Conservation (phyloP, 2,888 invertebrate genomes). For the Junonia oenone region DNA sequence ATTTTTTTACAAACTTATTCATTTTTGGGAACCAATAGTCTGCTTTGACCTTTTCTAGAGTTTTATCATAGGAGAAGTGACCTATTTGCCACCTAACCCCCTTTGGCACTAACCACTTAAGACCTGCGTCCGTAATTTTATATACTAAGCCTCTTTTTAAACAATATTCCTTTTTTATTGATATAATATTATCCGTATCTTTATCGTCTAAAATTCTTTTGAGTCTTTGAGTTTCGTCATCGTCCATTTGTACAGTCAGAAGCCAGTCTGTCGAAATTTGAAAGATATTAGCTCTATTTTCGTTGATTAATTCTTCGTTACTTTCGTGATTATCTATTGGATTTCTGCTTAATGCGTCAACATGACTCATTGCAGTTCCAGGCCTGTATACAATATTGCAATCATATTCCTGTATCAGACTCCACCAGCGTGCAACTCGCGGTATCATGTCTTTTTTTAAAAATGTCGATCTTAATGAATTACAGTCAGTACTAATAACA, state of each 20-base stretch:
- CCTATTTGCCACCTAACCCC: slow-evolving; percentile 32
- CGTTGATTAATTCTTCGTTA: slow-evolving; percentile 15
- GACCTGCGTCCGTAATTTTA: neutral
- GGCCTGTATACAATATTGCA: neutral
- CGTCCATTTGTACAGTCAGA: too few relatives aligned
- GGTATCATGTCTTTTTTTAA: slow-evolving; percentile 26
- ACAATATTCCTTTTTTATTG: neutral
- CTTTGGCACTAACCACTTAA: slow-evolving; percentile 31
- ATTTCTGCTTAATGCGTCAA: neutral
- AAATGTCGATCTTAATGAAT: slow-evolving; percentile 25
- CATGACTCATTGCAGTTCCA: neutral
- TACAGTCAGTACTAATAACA: slow-evolving; percentile 29
- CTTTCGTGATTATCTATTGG: slow-evolving; percentile 15
- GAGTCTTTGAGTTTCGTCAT: too few relatives aligned
- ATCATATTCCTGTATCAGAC: slow-evolving; percentile 1
- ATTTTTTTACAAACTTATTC: slow-evolving; percentile 28
- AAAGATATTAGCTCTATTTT: slow-evolving; percentile 2
- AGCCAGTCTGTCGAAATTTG: too few relatives aligned
- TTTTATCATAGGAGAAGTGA: slow-evolving; percentile 28
- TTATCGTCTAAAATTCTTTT: too few relatives aligned
- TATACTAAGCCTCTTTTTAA: neutral
- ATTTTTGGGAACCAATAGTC: slow-evolving; percentile 33
- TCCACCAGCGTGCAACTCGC: slow-evolving; percentile 27
- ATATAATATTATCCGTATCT: neutral
- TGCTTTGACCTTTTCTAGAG: neutral